Evolutionary conservation across 2,113 vertebrate genomes (phyloP), one percentile per base, ranked within the genome.

Genomic region (Lophochroa leadbeateri): DNA sequence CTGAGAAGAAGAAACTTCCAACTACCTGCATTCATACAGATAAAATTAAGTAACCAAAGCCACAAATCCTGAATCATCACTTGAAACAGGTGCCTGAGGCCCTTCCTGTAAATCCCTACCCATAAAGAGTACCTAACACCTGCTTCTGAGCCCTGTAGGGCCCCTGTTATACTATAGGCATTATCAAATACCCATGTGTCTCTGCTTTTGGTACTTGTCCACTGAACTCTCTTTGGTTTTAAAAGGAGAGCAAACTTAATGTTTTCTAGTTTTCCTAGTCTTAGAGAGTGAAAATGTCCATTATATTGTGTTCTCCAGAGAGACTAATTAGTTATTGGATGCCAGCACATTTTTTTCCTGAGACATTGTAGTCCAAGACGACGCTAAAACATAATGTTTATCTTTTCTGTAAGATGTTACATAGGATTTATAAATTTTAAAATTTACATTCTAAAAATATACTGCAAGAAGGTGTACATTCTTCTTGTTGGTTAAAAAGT

Each of bases 361-460:
- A 58, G 33, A 3, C 52, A 46, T 0, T 50, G 2, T 41, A 76
- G 43, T 50, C 29, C 88, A 57, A 89, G 92, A 79, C 74, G 61
- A 28, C 35, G 2, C 8, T 79, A 47, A 25, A 70, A 49, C 8
- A 17, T 21, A 76, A 35, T 10, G 9, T 76, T 80, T 49, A 67
- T 61, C 8, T 4, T 74, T 74, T 49, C 82, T 83, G 7, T 43
- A 50, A 84, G 25, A 13, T 1, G 3, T 25, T 63, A 46, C 8
- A 33, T 39, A 29, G 2, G 4, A 71, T 55, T 65, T 76, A 29
- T 29, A 68, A 2, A 52, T 33, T 84, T 89, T 87, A n/a, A 81
- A 84, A 84, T 90, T 86, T 86, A 14, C 4, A n/a, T 81, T 91
- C 68, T 81, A 63, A 93, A 85, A 72, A 49, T 49, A 4, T 86